A percentile compares a stretch with the other conserved stretches of the same genome.
phyloP scores from a whole-genome alignment of 2,113 vertebrate species.

The Paralichthys olivaceus region DNA sequence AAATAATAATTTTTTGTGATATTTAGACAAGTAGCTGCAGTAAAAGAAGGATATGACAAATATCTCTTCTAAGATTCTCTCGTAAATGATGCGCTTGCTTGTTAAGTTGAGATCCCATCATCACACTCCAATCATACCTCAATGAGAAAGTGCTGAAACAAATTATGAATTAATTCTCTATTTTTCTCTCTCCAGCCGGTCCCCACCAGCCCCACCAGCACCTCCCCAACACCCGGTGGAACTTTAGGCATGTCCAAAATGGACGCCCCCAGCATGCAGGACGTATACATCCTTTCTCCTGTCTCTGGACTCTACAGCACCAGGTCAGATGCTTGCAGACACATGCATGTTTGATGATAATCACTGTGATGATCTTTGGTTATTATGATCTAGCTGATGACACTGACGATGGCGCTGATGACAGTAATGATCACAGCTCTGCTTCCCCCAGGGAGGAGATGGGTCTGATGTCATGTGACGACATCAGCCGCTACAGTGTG shows the following conservation, averaged over 20 bases:
- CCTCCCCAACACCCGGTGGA: slow-evolving; percentile 86
- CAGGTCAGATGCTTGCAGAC: slow-evolving; percentile 80
- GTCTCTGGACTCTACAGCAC: slow-evolving; percentile 88
- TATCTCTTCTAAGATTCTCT: not conserved
- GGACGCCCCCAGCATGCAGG: slow-evolving; percentile 87
- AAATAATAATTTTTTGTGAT: slow-evolving; percentile 15
- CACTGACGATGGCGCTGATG: slow-evolving; percentile 15
- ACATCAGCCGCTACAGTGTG: slow-evolving; percentile 88
- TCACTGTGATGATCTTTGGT: slow-evolving; percentile 22
- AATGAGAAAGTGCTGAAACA: slow-evolving; percentile 6
- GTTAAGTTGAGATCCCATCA: not conserved
- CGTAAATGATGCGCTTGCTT: slow-evolving; percentile 16
- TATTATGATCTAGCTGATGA: slow-evolving; percentile 24
- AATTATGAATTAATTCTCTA: not conserved
- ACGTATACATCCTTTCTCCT: slow-evolving; percentile 90
- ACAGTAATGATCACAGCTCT: slow-evolving; percentile 31
- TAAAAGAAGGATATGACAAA: slow-evolving; percentile 16
- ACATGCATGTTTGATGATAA: slow-evolving; percentile 29
- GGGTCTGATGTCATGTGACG: slow-evolving; percentile 87
- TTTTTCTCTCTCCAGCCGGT: slow-evolving; percentile 80
- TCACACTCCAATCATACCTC: slow-evolving; percentile 11
- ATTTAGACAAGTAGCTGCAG: not conserved
- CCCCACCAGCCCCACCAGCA: slow-evolving; percentile 86
- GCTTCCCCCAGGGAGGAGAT: slow-evolving; percentile 86
- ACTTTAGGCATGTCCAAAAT: slow-evolving; percentile 89